Evolutionary conservation across 92 coral and sea anemone genomes (phyloP).

Genomic region (Phenganax subtilis): DNA sequence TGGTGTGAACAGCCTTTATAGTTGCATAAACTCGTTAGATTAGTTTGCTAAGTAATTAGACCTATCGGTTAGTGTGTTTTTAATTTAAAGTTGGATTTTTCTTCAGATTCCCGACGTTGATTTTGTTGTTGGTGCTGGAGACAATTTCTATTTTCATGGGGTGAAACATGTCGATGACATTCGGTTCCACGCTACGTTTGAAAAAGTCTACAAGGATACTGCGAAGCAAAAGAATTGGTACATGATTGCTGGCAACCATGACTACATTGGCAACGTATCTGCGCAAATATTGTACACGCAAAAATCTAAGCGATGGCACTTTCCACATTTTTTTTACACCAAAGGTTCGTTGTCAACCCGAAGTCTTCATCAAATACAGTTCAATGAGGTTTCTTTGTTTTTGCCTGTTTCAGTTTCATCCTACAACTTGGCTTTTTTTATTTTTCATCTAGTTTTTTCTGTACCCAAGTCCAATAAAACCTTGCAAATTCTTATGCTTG

Average conservation of each 20-base stretch:
- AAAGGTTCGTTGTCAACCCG: slow-evolving; percentile 49
- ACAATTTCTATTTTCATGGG: slow-evolving; percentile 82
- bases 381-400: background rate
- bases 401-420: too few species aligned
- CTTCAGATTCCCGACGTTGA: slow-evolving; percentile 57
- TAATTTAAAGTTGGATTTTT: background rate
- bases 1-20: too few species aligned
- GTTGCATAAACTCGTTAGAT: too few species aligned
- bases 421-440: background rate
- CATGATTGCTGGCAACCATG: slow-evolving; percentile 97
- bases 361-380: background rate
- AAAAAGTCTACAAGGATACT: slow-evolving; percentile 64
- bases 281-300: slow-evolving; percentile 82
- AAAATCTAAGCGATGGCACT: slow-evolving; percentile 74
- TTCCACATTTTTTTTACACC: slow-evolving; percentile 71
- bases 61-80: too few species aligned
- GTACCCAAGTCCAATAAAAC: slow-evolving; percentile 64
- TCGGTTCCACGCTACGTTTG: slow-evolving; percentile 66
- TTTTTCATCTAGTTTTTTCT: slow-evolving; percentile 46
- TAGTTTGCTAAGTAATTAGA: too few species aligned
- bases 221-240: slow-evolving; percentile 68
- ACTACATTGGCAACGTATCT: slow-evolving; percentile 70
- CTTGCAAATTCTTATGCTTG: slow-evolving; percentile 75
- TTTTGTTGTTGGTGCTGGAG: slow-evolving; percentile 72
- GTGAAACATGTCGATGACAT: slow-evolving; percentile 64